phyloP scores from a whole-genome alignment of 2,888 invertebrate genomes.

The Leucophenga maculata region DNA sequence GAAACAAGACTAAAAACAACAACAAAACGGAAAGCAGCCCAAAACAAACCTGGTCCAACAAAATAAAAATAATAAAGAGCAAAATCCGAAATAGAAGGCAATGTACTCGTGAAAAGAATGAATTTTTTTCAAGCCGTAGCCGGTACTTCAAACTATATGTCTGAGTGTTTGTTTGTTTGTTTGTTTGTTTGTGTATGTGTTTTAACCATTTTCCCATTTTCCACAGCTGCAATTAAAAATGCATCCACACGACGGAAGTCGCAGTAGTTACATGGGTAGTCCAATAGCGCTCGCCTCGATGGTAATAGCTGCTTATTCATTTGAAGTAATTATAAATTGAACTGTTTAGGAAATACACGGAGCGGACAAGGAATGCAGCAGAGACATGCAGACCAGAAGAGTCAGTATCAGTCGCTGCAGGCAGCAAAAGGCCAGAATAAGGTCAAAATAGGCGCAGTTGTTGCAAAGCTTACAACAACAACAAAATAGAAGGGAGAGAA shows the following conservation, averaged over 20 bases:
- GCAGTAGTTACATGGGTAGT: neutral
- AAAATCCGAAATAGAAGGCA: conserved; percentile 6
- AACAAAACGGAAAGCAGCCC: neutral
- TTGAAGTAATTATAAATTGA: conserved; percentile 9
- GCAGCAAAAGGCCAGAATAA: conserved; percentile 28
- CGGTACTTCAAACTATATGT: neutral
- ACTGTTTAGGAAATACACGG: neutral
- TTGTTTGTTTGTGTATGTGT: neutral
- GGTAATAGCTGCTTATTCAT: too few species aligned
- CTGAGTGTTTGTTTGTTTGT: neutral
- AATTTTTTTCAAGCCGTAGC: neutral
- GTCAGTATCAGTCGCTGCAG: neutral
- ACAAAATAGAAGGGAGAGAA: neutral
- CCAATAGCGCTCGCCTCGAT: too few species aligned
- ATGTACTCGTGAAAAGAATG: conserved; percentile 3
- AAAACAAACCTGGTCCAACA: conserved; percentile 11
- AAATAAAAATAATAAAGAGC: neutral
- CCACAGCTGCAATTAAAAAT: conserved; percentile 12
- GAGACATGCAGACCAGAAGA: too few species aligned
- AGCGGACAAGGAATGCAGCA: neutral
- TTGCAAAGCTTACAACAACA: neutral
- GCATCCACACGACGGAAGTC: conserved; percentile 18
- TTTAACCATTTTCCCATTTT: neutral
- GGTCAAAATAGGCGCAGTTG: conserved; percentile 27
- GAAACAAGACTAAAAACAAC: neutral